Evolutionary conservation across 2,113 vertebrate species (phyloP).

Genomic region (Saguinus imperator): DNA sequence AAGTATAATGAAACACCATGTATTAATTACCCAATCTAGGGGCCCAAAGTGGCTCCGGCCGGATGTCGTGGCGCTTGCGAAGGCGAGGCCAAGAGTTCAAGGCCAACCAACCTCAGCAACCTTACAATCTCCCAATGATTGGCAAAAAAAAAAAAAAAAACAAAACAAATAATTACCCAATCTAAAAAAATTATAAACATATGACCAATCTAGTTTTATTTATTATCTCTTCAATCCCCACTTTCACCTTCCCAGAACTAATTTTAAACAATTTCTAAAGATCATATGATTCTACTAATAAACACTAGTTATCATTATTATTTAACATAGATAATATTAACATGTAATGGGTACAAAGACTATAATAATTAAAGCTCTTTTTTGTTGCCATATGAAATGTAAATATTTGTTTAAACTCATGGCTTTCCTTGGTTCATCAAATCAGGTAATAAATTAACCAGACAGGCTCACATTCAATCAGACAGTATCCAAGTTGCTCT

Average conservation of each 20-base stretch:
- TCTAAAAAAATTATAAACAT: neutral
- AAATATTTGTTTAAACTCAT: conserved; percentile 1
- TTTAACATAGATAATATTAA: neutral
- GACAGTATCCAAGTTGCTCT: neutral
- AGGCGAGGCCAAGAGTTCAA: no score
- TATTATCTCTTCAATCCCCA: neutral
- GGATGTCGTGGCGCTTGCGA: no score
- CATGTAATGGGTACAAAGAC: neutral
- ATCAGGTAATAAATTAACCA: neutral
- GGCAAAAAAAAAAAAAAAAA: no score
- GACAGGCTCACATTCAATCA: neutral
- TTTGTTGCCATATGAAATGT: neutral
- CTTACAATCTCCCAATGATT: no score
- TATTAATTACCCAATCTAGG: neutral
- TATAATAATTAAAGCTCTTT: neutral
- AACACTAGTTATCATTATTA: neutral
- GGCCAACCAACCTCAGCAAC: no score
- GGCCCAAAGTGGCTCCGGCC: no score
- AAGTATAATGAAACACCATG: neutral
- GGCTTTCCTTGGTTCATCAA: neutral
- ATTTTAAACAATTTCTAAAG: conserved; percentile 32
- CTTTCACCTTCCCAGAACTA: neutral
- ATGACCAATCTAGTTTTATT: neutral
- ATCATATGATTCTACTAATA: conserved; percentile 2
- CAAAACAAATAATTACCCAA: neutral